A percentile compares a stretch with the other conserved stretches of the same genome.
These are phyloP conservation scores for Strix occidentalis DNA, from an alignment of 2,797 vertebrate species.

Conservation along the genomic window DNA sequence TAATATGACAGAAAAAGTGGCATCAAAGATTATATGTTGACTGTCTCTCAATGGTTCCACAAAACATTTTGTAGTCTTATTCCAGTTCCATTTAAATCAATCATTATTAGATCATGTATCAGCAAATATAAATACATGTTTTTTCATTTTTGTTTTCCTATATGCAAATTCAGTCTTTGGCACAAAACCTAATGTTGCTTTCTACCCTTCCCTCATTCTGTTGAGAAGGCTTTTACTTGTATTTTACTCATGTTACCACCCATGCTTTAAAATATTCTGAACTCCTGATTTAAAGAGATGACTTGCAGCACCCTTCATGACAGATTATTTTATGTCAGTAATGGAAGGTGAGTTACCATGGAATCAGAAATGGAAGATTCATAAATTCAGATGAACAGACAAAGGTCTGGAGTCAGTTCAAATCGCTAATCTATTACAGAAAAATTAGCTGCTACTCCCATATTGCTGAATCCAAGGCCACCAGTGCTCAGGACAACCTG, in stretches of 20 bases:
- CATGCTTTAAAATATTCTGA: background rate
- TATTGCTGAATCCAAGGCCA: background rate
- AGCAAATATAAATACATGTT: background rate
- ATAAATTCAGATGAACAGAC: background rate
- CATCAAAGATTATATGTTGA: background rate
- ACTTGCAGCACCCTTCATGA: background rate
- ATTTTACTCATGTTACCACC: background rate
- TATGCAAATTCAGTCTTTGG: background rate
- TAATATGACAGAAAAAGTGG: background rate
- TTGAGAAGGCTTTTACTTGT: background rate
- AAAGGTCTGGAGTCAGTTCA: background rate
- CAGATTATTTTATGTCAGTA: background rate
- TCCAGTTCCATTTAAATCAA: background rate
- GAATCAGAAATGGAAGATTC: background rate
- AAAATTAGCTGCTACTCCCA: background rate
- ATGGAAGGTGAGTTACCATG: background rate
- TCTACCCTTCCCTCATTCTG: background rate
- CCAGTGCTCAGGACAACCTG: background rate
- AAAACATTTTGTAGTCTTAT: background rate
- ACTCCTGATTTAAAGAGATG: background rate
- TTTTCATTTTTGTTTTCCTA: background rate
- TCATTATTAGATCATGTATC: background rate
- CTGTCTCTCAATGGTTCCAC: background rate
- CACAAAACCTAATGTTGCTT: fast-evolving
- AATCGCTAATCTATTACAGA: background rate